These are phyloP conservation scores for Sciaenops ocellatus DNA, from an alignment of 2,797 vertebrate species.

Conservation along the genomic window DNA sequence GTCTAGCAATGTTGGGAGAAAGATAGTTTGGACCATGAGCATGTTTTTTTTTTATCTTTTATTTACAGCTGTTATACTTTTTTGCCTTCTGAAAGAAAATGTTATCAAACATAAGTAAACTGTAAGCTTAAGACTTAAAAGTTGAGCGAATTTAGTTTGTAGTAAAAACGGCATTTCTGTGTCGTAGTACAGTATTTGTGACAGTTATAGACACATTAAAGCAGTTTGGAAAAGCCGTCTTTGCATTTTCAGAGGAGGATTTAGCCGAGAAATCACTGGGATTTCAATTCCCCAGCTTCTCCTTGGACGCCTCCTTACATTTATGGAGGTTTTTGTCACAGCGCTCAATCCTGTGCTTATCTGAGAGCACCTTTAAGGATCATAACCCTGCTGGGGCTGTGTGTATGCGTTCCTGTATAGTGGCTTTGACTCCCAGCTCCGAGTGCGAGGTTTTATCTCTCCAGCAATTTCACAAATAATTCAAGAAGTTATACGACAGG, in stretches of 20 bases:
- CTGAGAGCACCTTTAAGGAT: conserved; percentile 37
- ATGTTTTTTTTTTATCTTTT: background rate
- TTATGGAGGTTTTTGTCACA: conserved; percentile 27
- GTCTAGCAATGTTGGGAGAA: background rate
- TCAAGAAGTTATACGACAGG: conserved; percentile 52
- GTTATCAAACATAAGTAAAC: background rate
- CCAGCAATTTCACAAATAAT: conserved; percentile 54
- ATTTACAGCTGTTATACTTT: background rate
- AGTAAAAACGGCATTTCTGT: background rate
- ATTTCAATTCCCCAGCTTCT: conserved; percentile 12
- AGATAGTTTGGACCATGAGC: background rate
- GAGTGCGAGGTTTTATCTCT: conserved; percentile 41
- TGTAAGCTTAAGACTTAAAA: conserved; percentile 2
- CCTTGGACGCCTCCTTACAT: background rate
- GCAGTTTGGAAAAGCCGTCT: background rate
- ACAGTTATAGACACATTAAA: conserved; percentile 3
- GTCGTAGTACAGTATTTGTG: background rate
- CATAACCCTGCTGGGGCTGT: conserved; percentile 15
- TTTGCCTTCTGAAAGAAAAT: background rate
- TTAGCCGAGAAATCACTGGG: background rate
- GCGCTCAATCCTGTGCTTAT: conserved; percentile 22
- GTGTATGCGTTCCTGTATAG: conserved; percentile 5
- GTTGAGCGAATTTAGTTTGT: background rate
- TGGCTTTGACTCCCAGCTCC: conserved; percentile 18
- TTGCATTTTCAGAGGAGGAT: conserved; percentile 2